Evolutionary conservation across 2,113 vertebrate genomes (phyloP).

Genomic region (Lanius ludovicianus): DNA sequence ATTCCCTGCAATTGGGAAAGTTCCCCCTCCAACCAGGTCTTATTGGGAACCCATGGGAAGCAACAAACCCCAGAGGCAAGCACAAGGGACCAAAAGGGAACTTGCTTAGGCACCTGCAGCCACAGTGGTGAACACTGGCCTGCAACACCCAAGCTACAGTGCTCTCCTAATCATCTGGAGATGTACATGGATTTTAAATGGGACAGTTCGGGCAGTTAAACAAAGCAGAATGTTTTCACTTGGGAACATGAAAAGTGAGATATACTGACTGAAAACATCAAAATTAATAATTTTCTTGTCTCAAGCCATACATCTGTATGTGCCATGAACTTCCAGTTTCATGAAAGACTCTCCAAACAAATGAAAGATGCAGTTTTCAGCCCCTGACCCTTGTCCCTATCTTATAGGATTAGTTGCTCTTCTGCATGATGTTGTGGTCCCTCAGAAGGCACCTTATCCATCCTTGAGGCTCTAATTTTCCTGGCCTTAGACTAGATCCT

Average conservation of each 20-base stretch:
- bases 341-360: neutral
- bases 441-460: neutral
- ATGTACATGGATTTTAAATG: neutral
- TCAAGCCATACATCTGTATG: neutral
- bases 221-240: neutral
- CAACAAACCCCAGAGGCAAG: neutral
- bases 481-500: neutral
- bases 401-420: neutral
- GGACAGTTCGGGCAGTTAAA: neutral
- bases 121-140: accelerated
- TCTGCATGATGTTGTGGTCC: neutral
- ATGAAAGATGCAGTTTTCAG: neutral
- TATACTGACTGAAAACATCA: neutral
- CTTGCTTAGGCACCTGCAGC: neutral
- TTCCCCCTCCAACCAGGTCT: neutral
- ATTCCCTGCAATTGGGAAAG: neutral
- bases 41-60: neutral
- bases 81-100: neutral
- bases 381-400: neutral
- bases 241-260: neutral
- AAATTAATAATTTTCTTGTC: neutral
- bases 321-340: neutral
- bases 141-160: neutral
- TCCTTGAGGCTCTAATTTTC: neutral
- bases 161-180: neutral